phyloP scores from a whole-genome alignment of 2,113 vertebrate genomes.

The Halichoeres trimaculatus region DNA sequence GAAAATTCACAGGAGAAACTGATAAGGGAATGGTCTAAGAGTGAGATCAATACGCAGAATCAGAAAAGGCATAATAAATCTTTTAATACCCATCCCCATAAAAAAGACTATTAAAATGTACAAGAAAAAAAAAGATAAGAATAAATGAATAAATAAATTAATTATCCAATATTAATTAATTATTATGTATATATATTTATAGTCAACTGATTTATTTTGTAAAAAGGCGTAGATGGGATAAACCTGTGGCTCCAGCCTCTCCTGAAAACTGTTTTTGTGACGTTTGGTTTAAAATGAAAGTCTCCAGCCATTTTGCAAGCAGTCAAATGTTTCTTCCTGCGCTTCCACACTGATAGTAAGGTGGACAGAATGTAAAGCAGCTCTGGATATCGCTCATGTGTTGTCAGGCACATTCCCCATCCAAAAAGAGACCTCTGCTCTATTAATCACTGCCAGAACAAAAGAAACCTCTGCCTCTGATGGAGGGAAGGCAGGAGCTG shows the following conservation, averaged over 20 bases:
- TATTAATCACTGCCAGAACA: conserved; percentile 67
- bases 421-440: conserved; percentile 47
- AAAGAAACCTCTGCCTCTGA: conserved; percentile 13
- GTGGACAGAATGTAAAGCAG: conserved; percentile 64
- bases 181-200: not conserved
- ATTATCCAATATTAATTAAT: too few relatives aligned
- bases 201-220: not conserved
- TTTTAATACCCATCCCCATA: too few relatives aligned
- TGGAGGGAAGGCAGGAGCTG: conserved; percentile 31
- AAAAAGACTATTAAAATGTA: too few relatives aligned
- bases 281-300: conserved; percentile 54
- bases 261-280: conserved; percentile 51
- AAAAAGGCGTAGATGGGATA: conserved; percentile 28
- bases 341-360: conserved; percentile 27
- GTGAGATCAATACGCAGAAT: too few relatives aligned
- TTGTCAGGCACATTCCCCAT: conserved; percentile 34
- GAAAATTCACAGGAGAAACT: too few relatives aligned
- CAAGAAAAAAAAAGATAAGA: too few relatives aligned
- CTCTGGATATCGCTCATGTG: conserved; percentile 53
- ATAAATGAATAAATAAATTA: too few relatives aligned
- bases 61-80: too few relatives aligned
- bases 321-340: conserved; percentile 24
- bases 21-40: too few relatives aligned
- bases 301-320: conserved; percentile 43
- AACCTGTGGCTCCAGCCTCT: conserved; percentile 27